These are phyloP conservation scores for Microchrysa polita DNA, from an alignment of 2,888 invertebrate genomes.

Conservation along the genomic window DNA sequence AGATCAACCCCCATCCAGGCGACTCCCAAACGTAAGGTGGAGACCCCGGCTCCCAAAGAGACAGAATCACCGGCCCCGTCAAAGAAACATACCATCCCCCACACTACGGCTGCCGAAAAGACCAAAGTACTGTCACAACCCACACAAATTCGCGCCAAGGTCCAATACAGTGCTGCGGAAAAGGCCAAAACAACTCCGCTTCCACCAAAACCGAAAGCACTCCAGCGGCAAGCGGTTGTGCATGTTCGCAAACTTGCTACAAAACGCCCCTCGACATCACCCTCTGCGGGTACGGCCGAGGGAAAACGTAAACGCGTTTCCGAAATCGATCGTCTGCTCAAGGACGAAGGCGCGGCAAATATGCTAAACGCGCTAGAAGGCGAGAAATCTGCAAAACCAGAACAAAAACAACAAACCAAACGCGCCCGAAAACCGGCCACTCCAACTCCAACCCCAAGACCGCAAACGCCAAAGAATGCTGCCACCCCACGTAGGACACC, in stretches of 20 bases:
- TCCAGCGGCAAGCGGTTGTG: too few relatives aligned
- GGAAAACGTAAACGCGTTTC: constrained; percentile 69
- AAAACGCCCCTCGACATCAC: constrained; percentile 43
- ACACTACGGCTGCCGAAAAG: too few relatives aligned
- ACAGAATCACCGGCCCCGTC: neutral
- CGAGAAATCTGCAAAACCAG: constrained; percentile 48
- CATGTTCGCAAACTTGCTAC: constrained; percentile 52
- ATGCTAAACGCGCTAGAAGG: constrained; percentile 82
- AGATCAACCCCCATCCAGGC: neutral
- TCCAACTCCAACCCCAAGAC: constrained; percentile 51
- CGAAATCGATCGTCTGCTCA: constrained; percentile 80
- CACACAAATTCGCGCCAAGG: neutral
- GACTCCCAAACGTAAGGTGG: neutral
- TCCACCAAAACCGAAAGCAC: neutral
- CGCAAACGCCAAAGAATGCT: constrained; percentile 53
- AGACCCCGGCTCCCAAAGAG: neutral
- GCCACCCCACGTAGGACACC: neutral
- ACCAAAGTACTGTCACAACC: too few relatives aligned
- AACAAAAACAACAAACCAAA: constrained; percentile 32
- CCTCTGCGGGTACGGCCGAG: too few relatives aligned
- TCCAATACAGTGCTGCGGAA: neutral
- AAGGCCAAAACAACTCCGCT: neutral
- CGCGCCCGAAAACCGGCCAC: constrained; percentile 51
- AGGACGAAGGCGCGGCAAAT: constrained; percentile 88
- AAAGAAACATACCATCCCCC: too few relatives aligned